Conservation (phyloP, 35 echinoderm and acorn worm genomes). For the Heliocidaris tuberculata region DNA sequence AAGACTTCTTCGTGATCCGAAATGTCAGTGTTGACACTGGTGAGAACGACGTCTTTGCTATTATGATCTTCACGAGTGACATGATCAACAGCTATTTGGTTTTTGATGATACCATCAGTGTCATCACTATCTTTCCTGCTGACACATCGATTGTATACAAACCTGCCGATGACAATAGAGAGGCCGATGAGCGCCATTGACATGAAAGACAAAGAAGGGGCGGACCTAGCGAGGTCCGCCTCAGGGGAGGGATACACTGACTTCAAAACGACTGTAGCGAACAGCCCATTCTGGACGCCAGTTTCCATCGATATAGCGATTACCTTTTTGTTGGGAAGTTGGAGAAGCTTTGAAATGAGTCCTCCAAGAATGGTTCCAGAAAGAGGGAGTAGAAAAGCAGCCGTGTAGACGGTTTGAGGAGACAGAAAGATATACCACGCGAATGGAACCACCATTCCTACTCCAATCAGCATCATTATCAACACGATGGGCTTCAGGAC, state of each 20-base stretch:
- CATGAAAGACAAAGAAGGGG: neutral
- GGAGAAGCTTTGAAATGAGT: constrained; percentile 30
- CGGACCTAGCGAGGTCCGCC: constrained; percentile 24
- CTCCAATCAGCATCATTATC: neutral
- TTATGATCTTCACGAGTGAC: neutral
- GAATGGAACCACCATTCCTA: neutral
- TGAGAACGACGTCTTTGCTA: neutral
- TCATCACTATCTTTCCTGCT: neutral
- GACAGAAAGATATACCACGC: constrained; percentile 40
- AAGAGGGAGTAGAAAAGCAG: constrained; percentile 41
- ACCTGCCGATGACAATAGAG: neutral
- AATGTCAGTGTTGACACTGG: neutral
- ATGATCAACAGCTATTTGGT: neutral
- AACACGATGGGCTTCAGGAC: neutral
- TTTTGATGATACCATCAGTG: neutral
- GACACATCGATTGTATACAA: neutral
- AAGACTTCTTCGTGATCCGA: neutral
- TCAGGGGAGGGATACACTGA: constrained; percentile 57
- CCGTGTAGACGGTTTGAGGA: neutral
- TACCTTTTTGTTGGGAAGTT: neutral
- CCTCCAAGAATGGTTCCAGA: constrained; percentile 46
- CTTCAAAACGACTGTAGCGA: constrained; percentile 29
- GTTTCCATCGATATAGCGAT: constrained; percentile 66
- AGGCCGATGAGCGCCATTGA: neutral
- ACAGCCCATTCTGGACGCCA: constrained; percentile 59